A percentile compares a stretch with the other conserved stretches of the same genome.
phyloP scores from a whole-genome alignment of 1,140 invertebrate species.

The Drosophila dunni region DNA sequence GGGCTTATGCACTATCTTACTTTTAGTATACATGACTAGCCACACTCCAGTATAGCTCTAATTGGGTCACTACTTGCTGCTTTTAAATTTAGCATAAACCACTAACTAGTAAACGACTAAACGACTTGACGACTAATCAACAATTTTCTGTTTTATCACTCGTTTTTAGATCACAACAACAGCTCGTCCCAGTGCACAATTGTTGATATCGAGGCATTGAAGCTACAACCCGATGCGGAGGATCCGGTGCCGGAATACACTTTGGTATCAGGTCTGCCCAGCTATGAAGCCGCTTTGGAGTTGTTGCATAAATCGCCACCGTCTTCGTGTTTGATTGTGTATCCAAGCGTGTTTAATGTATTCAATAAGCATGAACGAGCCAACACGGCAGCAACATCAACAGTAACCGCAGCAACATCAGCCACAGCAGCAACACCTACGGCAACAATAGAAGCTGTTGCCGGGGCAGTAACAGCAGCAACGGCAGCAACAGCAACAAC shows the following conservation, averaged over 20 bases:
- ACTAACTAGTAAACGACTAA: background rate
- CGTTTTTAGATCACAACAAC: slow-evolving; percentile 67
- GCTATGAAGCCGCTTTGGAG: slow-evolving; percentile 87
- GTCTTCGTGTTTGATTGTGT: slow-evolving; percentile 78
- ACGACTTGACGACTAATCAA: slow-evolving; percentile 43
- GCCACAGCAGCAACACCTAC: slow-evolving; percentile 22
- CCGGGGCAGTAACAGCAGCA: slow-evolving; percentile 22
- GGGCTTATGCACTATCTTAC: too few relatives aligned
- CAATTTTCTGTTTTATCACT: slow-evolving; percentile 16
- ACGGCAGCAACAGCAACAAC: slow-evolving; percentile 8
- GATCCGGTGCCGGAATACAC: slow-evolving; percentile 88
- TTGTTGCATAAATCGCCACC: slow-evolving; percentile 84
- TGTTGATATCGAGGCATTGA: slow-evolving; percentile 74
- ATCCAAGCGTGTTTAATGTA: slow-evolving; percentile 80
- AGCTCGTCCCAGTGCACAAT: slow-evolving; percentile 69
- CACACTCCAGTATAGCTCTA: background rate
- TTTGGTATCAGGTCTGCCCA: slow-evolving; percentile 87
- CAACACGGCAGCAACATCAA: slow-evolving; percentile 37
- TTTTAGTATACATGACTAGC: too few relatives aligned
- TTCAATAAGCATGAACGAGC: slow-evolving; percentile 75
- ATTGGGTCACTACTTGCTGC: slow-evolving; percentile 12
- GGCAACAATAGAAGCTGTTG: slow-evolving; percentile 23
- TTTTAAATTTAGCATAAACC: background rate
- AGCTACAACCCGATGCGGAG: slow-evolving; percentile 73
- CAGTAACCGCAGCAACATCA: slow-evolving; percentile 37